These are phyloP conservation scores for Agrilus cyanescens DNA, from an alignment of 2,888 invertebrate species.

Conservation along the genomic window DNA sequence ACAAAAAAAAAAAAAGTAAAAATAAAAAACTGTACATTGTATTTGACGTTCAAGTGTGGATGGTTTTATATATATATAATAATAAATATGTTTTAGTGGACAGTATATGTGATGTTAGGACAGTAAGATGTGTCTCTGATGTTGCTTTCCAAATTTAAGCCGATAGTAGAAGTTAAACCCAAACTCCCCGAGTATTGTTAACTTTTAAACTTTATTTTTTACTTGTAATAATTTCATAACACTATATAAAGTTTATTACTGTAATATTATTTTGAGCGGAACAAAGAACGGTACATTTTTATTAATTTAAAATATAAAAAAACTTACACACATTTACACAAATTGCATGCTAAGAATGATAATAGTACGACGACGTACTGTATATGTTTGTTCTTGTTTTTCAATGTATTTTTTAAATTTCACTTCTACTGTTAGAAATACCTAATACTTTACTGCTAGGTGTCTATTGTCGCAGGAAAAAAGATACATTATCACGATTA, in stretches of 20 bases:
- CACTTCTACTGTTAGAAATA: background rate
- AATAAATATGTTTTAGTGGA: slow-evolving; percentile 18
- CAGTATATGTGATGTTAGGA: slow-evolving; percentile 24
- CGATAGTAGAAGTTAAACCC: too few relatives aligned
- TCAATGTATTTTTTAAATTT: background rate
- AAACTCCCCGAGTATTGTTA: too few relatives aligned
- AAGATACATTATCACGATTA: background rate
- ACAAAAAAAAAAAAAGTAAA: slow-evolving; percentile 3
- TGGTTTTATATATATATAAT: slow-evolving; percentile 18
- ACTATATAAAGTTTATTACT: too few relatives aligned
- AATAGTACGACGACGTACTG: too few relatives aligned
- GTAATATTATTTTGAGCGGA: too few relatives aligned
- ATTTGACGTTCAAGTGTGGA: slow-evolving; percentile 21
- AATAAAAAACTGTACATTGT: slow-evolving; percentile 18
- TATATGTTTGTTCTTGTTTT: too few relatives aligned
- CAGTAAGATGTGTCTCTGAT: slow-evolving; percentile 27
- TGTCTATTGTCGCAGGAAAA: background rate
- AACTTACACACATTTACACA: slow-evolving; percentile 4
- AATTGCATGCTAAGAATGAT: background rate
- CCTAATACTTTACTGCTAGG: background rate
- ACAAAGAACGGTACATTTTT: too few relatives aligned
- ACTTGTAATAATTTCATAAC: too few relatives aligned
- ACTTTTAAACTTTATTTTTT: too few relatives aligned
- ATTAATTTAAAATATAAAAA: too few relatives aligned
- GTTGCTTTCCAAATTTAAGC: slow-evolving; percentile 19